A percentile compares a stretch with the other conserved stretches of the same genome.
These are phyloP conservation scores for Hystrix cristata DNA, from an alignment of 2,113 vertebrate species.

Conservation along the genomic window DNA sequence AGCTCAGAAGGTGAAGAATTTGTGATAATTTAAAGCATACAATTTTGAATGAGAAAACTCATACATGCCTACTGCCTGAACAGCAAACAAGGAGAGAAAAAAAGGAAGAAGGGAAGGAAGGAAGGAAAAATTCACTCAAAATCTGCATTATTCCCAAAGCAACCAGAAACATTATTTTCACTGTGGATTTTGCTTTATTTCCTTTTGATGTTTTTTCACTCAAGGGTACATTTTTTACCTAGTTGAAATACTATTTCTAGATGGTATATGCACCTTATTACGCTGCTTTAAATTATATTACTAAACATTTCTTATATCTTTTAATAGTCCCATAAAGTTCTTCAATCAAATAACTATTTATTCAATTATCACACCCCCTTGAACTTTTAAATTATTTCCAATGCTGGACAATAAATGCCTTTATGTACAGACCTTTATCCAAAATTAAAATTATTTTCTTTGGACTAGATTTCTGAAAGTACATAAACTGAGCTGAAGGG, in stretches of 20 bases:
- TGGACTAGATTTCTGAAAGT: slow-evolving; percentile 43
- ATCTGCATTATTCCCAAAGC: not conserved
- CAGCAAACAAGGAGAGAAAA: not conserved
- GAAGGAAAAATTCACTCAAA: not conserved
- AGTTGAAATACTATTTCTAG: slow-evolving; percentile 50
- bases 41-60: slow-evolving; percentile 46
- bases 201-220: not conserved
- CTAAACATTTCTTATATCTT: slow-evolving; percentile 34
- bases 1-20: not conserved
- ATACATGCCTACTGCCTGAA: not conserved
- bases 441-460: slow-evolving; percentile 62
- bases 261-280: slow-evolving; percentile 1
- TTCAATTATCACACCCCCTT: slow-evolving; percentile 3
- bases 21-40: slow-evolving; percentile 17
- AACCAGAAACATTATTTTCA: slow-evolving; percentile 46
- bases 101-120: not conserved
- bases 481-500: slow-evolving; percentile 25
- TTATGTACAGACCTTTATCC: slow-evolving; percentile 61
- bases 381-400: slow-evolving; percentile 60
- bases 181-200: slow-evolving; percentile 59
- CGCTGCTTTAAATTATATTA: not conserved
- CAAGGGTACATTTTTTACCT: not conserved
- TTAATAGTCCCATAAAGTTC: not conserved
- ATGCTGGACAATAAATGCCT: not conserved
- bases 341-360: not conserved